Evolutionary conservation across 2,113 vertebrate genomes (phyloP), one percentile per base, ranked within the genome.

Genomic region (Dermatemys mawii): DNA sequence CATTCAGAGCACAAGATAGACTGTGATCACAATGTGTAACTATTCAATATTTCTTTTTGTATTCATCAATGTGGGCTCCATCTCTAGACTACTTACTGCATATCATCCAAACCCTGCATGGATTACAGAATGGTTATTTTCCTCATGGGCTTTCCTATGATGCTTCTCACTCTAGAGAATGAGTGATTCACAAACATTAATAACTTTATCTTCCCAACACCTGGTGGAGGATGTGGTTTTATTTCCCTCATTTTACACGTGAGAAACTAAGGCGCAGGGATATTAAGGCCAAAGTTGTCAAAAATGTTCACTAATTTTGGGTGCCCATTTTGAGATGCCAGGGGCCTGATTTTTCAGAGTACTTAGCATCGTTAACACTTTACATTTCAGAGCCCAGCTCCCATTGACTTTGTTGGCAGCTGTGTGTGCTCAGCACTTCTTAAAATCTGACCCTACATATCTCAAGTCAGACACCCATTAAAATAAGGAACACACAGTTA

Each of bases 271-370:
- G 10, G 78, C 5, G 81, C 63, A 82, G 90, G 92, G 86, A 93
- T 5, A n/a, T 12, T 81, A 80, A 96, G 94, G 95, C 92, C 82
- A 93, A 97, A 96, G 86, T 73, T 22, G 49, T 92, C 84, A 76
- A 55, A 93, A 85, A 22, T 70, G 24, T 79, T 16, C 38, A 88
- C 87, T 97, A 97, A 92, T 95, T 91, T 76, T 63, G 88, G 54
- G 29, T 85, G 91, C 85, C 84, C 80, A 55, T 93, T 87, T 91
- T 86, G 88, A 96, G 81, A 35, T 48, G 84, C 27, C 70, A 80
- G 85, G 70, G 35, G 92, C 14, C 29, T 93, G 86, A 87, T 63
- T 96, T 95, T 85, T 73, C 51, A 89, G 90, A 96, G 87, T 46
- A 73, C 87, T 94, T 92, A 91, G 19, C 29, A 90, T 91, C 88